Evolutionary conservation across 2,113 vertebrate genomes (phyloP).

Genomic region (Gambusia affinis): DNA sequence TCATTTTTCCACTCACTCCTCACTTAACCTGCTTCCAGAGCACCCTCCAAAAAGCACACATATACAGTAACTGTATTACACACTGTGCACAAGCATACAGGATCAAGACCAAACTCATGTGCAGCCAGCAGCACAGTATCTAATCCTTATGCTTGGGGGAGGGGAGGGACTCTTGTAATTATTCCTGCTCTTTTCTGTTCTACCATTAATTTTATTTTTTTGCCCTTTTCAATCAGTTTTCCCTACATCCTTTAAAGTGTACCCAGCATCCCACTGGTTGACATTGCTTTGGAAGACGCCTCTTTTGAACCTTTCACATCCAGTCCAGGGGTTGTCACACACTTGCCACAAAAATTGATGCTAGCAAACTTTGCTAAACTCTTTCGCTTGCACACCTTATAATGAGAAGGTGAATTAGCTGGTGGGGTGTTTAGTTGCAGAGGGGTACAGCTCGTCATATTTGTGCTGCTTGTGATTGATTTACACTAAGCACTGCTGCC

Average conservation of each 20-base stretch:
- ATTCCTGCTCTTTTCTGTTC: slow-evolving; percentile 40
- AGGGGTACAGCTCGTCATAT: slow-evolving; percentile 23
- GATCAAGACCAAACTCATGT: slow-evolving; percentile 64
- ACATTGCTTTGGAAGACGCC: slow-evolving; percentile 19
- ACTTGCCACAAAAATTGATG: neutral
- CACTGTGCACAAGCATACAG: slow-evolving; percentile 44
- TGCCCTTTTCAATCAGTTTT: slow-evolving; percentile 32
- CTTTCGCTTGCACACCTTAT: slow-evolving; percentile 12
- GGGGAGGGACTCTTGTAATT: slow-evolving; percentile 40
- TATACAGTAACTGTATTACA: slow-evolving; percentile 26
- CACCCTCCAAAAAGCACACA: slow-evolving; percentile 33
- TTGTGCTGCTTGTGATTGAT: slow-evolving; percentile 35
- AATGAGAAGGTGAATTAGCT: slow-evolving; percentile 13
- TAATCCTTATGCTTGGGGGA: slow-evolving; percentile 62
- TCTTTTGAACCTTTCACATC: slow-evolving; percentile 19
- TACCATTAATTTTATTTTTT: slow-evolving; percentile 44
- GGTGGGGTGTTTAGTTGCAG: slow-evolving; percentile 23
- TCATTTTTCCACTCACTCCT: slow-evolving; percentile 11
- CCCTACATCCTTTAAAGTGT: slow-evolving; percentile 22
- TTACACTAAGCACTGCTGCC: slow-evolving; percentile 67
- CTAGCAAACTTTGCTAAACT: neutral
- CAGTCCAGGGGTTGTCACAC: slow-evolving; percentile 11
- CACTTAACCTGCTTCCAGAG: slow-evolving; percentile 59
- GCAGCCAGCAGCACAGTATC: slow-evolving; percentile 67
- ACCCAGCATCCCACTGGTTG: slow-evolving; percentile 20